Conservation (phyloP, 2,888 invertebrate genomes). For the Chrysodeixis includens region DNA sequence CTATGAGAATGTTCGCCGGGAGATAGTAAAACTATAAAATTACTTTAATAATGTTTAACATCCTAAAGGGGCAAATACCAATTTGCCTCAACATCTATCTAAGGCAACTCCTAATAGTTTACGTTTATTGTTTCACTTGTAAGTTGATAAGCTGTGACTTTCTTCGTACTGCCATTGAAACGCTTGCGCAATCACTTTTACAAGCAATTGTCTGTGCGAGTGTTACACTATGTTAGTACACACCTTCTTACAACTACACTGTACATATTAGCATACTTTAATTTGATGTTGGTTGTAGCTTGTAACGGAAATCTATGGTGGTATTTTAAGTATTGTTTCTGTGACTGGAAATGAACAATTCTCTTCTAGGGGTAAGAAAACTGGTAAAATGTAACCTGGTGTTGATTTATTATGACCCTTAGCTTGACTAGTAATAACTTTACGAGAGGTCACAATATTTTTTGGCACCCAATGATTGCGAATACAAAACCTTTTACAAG, state of each 20-base stretch:
- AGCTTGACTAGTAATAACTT: too few species aligned
- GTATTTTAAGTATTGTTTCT: too few species aligned
- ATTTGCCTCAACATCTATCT: too few species aligned
- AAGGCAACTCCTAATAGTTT: not conserved
- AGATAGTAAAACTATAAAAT: not conserved
- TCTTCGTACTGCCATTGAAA: conserved; percentile 1
- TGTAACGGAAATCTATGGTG: too few species aligned
- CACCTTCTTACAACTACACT: not conserved
- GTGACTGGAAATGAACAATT: too few species aligned
- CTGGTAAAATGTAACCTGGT: not conserved
- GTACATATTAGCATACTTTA: not conserved
- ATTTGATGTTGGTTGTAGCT: too few species aligned
- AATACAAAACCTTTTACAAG: too few species aligned
- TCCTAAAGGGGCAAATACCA: not conserved
- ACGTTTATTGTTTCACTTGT: not conserved
- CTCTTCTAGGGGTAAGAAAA: too few species aligned
- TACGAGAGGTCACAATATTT: too few species aligned
- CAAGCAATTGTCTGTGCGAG: not conserved
- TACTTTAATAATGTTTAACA: not conserved
- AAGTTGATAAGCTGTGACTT: not conserved
- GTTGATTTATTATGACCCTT: too few species aligned
- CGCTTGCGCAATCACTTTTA: conserved; percentile 9
- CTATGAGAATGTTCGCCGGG: too few species aligned
- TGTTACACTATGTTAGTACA: not conserved
- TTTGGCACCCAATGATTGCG: too few species aligned